phyloP scores from a whole-genome alignment of 2,797 vertebrate species.

The Pseudomugil gertrudae region DNA sequence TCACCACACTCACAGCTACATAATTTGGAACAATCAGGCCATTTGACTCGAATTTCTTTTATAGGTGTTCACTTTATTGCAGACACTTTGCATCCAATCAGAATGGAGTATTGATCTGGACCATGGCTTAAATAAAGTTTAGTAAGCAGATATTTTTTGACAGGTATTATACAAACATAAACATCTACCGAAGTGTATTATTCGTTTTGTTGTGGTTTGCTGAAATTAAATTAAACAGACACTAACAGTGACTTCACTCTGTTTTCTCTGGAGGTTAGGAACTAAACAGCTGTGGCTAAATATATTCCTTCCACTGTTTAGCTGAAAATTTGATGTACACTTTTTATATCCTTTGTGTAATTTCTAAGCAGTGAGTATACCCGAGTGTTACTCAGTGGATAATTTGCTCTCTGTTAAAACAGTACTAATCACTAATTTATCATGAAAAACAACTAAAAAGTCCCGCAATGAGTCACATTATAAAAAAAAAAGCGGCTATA shows the following conservation, averaged over 20 bases:
- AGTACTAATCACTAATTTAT: constrained; percentile 23
- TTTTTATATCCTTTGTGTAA: background rate
- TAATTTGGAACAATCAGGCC: no score
- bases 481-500: constrained; percentile 1
- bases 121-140: no score
- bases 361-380: background rate
- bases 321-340: background rate
- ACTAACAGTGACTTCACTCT: background rate
- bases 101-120: no score
- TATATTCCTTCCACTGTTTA: background rate
- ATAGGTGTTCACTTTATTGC: no score
- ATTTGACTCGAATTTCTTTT: no score
- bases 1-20: no score
- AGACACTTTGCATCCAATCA: no score
- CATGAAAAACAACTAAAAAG: constrained; percentile 7
- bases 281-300: background rate
- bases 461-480: background rate
- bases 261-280: background rate
- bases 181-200: no score
- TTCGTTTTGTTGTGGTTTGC: no score
- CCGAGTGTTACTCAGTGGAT: background rate
- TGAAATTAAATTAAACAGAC: background rate
- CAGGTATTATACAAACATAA: no score
- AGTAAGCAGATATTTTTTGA: no score
- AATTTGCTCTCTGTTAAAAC: constrained; percentile 6